phyloP scores from a whole-genome alignment of 2,888 invertebrate genomes.

The Spodoptera exigua region DNA sequence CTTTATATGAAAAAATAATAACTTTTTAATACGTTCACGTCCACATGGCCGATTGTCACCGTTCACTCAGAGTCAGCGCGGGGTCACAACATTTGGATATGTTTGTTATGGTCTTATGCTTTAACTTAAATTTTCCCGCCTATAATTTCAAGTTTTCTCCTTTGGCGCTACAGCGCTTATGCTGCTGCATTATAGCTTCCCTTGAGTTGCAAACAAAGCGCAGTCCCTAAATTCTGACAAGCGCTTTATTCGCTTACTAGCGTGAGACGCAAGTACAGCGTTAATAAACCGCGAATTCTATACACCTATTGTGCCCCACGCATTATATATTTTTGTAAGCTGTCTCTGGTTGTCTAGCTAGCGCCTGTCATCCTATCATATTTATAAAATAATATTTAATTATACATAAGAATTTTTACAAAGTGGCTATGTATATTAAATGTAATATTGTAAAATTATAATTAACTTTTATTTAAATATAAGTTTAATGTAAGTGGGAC shows the following conservation, averaged over 20 bases:
- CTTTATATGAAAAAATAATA: constrained; percentile 55
- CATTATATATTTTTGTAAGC: constrained; percentile 77
- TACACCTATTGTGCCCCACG: constrained; percentile 63
- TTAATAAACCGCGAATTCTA: constrained; percentile 17
- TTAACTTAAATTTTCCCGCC: constrained; percentile 19
- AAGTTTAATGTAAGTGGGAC: constrained; percentile 82
- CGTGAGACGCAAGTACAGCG: constrained; percentile 55
- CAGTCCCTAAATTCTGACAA: constrained; percentile 10
- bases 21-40: constrained; percentile 52
- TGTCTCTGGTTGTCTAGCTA: constrained; percentile 67
- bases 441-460: constrained; percentile 82
- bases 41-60: constrained; percentile 52
- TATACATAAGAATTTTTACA: constrained; percentile 77
- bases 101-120: constrained; percentile 26
- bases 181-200: constrained; percentile 10
- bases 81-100: constrained; percentile 50
- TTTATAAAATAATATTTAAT: constrained; percentile 65
- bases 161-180: constrained; percentile 14
- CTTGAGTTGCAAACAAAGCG: constrained; percentile 17
- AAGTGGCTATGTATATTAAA: constrained; percentile 83
- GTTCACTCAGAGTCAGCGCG: constrained; percentile 55
- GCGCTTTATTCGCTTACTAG: constrained; percentile 26
- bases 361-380: constrained; percentile 62
- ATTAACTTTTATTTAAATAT: constrained; percentile 81
- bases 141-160: neutral